Base-by-base conservation (phyloP, 1,140 invertebrate genomes). In the Eufriesea mexicana region DNA sequence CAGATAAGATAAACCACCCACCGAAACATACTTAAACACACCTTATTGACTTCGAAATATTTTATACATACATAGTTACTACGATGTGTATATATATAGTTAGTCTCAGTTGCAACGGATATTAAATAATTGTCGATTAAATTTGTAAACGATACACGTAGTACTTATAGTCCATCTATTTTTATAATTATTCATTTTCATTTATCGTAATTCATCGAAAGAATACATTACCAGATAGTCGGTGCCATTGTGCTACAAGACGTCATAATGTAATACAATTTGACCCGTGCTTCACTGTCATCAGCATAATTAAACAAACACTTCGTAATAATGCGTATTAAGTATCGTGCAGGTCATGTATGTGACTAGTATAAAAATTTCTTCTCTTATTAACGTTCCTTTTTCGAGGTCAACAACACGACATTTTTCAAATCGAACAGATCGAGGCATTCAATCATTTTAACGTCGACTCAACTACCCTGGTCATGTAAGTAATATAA, bases 281-380 rank as follows among this genome's bases (percentile, higher is more conserved):
- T 74, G 67, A 81, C 66, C 76, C 28, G 16, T 64, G 23, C 57
- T 83, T 67, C 61, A 42, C 18, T 16, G 47, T 45, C 84, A 86
- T 87, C 42, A 73, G 42, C 77, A 84, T 87, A 87, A 86, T 86
- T 81, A 81, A 25, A 61, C 25, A 23, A 47, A 74, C n/a, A n/a
- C 28, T 77, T 66, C 10, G 10, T n/a, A 45, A 23, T 47, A 12
- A 5, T 42, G 2, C 1, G 10, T 54, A 54, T 73, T 28, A n/a
- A 45, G 0, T n/a, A 54, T 28, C 62, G 18, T 0, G 9, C 16
- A 35, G 20, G 42, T 18, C 2, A 23, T 28, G 20, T 66, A 10
- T 35, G 2, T 55, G 23, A 42, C n/a, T 55, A 0, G 10, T n/a
- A 45, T 23, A 59, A 35, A 59, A 79, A 68, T 49, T 23, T 79